Base-by-base conservation (phyloP, 2,888 invertebrate species). In the Mallateleia sp. region DNA sequence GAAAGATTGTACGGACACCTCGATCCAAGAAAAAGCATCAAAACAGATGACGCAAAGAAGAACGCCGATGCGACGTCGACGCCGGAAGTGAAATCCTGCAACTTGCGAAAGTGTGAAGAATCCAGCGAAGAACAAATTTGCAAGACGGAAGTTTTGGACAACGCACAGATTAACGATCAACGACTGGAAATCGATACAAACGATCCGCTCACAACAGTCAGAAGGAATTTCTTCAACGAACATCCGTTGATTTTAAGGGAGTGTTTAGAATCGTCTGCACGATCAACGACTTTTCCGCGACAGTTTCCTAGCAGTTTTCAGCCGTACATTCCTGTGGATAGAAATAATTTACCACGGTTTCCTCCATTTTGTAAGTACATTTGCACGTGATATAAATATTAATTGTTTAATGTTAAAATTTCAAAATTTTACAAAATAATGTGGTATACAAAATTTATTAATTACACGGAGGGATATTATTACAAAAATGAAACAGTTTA, bases 1-100 rank as follows among this genome's bases (percentile, higher is more conserved):
- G 97, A 97, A 66, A 96, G 97, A 77, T 96, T 98, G 50, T 98
- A 98, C 92, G 98, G 98, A 0, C 97, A 98, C 91, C 95, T 97
- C n/a, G 97, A 98, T 89, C 89, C 67, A 90, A 92, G 89, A 87
- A 91, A 88, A 77, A 79, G 75, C 18, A 82, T 85, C 24, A 82
- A 85, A 18, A 72, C 86, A 15, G 90, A 90, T 20, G 84, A 88
- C 8, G 79, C 92, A n/a, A 89, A 91, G n/a, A 84, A 74, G 50
- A 47, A 66, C 69, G 22, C 54, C 14, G 82, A 74, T 11, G 34
- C 72, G n/a, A 50, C 60, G 18, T 6, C 60, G 9, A 42, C 32
- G 77, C 83, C 88, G 28, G 89, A 91, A 54, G 81, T 54, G 72
- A 79, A 71, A 20, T 50, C 83, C 18, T 84, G 77, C 52, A 84